A percentile compares a stretch with the other conserved stretches of the same genome.
These are phyloP conservation scores for Paracentrotus lividus DNA, from an alignment of 53 echinoderm and acorn worm species.

Conservation along the genomic window DNA sequence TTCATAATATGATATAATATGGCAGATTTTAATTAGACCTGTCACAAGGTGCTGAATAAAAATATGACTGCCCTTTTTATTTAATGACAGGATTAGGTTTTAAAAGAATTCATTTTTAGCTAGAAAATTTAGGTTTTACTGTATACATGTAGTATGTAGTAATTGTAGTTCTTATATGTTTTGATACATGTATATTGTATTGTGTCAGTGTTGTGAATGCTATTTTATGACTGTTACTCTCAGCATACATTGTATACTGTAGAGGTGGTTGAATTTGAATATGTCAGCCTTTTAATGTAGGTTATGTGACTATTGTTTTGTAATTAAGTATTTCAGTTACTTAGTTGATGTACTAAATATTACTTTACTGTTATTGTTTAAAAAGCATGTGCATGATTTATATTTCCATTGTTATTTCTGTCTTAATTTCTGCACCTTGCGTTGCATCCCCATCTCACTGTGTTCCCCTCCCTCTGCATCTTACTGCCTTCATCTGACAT, in stretches of 20 bases:
- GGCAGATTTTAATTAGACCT: not conserved
- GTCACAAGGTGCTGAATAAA: not conserved
- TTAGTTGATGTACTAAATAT: not conserved
- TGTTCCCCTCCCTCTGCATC: not conserved
- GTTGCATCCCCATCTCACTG: not conserved
- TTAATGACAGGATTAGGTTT: too few species aligned
- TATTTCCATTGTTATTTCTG: not conserved
- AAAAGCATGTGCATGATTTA: conserved; percentile 43
- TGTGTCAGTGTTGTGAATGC: not conserved
- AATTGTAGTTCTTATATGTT: not conserved
- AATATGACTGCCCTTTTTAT: not conserved
- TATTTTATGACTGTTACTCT: not conserved
- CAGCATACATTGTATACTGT: not conserved
- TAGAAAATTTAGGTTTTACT: not conserved
- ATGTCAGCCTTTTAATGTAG: not conserved
- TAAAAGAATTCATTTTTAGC: not conserved
- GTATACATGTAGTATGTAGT: not conserved
- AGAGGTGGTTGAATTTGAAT: not conserved
- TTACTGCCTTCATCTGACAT: not conserved
- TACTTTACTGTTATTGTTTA: not conserved
- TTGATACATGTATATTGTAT: not conserved
- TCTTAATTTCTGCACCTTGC: conserved; percentile 21
- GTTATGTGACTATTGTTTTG: not conserved
- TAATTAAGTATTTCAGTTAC: conserved; percentile 22
- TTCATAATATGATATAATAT: not conserved